A percentile compares a stretch with the other conserved stretches of the same genome.
These are phyloP conservation scores for Pogonophryne albipinna DNA, from an alignment of 2,797 vertebrate species.

Conservation along the genomic window DNA sequence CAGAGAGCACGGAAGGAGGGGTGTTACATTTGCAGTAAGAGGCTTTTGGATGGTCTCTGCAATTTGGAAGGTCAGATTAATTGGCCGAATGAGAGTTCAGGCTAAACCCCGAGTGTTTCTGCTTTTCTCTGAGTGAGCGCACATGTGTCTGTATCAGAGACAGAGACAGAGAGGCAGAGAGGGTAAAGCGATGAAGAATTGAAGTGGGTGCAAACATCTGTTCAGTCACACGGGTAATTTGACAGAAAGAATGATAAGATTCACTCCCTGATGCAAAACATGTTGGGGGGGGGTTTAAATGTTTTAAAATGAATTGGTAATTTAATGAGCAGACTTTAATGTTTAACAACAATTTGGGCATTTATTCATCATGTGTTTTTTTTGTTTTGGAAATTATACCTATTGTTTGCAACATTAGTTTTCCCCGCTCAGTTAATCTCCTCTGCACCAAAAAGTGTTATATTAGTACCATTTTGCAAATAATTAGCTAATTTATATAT, in stretches of 20 bases:
- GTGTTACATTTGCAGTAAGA: slow-evolving; percentile 61
- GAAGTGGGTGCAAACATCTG: slow-evolving; percentile 67
- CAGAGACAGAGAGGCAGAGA: slow-evolving; percentile 8
- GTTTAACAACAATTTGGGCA: slow-evolving; percentile 8
- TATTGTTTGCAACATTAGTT: neutral
- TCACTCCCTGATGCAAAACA: slow-evolving; percentile 48
- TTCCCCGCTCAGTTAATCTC: neutral
- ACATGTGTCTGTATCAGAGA: slow-evolving; percentile 24
- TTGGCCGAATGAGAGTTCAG: slow-evolving; percentile 75
- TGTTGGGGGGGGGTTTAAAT: slow-evolving; percentile 43
- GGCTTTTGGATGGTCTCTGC: slow-evolving; percentile 66
- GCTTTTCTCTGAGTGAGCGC: slow-evolving; percentile 6
- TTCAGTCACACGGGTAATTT: slow-evolving; percentile 58
- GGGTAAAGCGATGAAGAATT: slow-evolving; percentile 38
- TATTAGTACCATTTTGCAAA: slow-evolving; percentile 10
- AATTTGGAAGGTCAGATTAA: slow-evolving; percentile 79
- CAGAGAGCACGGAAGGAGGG: slow-evolving; percentile 56
- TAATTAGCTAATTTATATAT: neutral
- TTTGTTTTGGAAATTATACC: neutral
- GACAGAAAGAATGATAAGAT: slow-evolving; percentile 58
- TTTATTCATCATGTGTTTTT: slow-evolving; percentile 6
- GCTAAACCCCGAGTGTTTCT: slow-evolving; percentile 42
- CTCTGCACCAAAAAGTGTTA: neutral
- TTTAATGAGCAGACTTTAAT: slow-evolving; percentile 48
- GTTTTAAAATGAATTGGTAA: slow-evolving; percentile 42